Evolutionary conservation across 1,140 invertebrate genomes (phyloP), one percentile per base, ranked within the genome.

Genomic region (Ruditapes philippinarum): DNA sequence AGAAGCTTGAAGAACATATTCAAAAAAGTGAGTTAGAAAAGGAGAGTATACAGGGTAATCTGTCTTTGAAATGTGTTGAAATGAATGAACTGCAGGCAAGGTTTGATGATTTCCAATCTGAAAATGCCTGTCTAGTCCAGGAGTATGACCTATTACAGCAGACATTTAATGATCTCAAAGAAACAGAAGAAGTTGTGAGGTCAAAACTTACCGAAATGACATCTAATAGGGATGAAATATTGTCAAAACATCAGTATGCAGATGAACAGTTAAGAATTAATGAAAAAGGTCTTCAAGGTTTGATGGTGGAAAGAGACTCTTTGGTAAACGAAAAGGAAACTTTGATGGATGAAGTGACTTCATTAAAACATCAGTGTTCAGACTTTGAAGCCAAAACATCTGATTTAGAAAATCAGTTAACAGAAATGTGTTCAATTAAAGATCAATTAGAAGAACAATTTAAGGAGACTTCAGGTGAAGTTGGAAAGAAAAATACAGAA

Each of bases 151-250:
- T 86, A 31, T 65, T 86, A 17, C 84, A 86, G 38, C 84, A 86
- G 49, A 78, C 84, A 60, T 88, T 88, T 33, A 88, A 88, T 88
- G 85, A 88, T 62, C 54, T 88, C 28, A 88, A 88, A 45, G 76
- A 78, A 79, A 88, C 85, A 9, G 85, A 88, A 62, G 85, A 88
- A 78, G 85, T 88, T 36, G 85, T 88, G 19, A 62, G 85, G 36
- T 65, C 76, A n/a, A 88, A 88, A 80, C 31, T 88, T 11, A 65
- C 70, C 51, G 85, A 88, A 88, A 88, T 88, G 85, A 88, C 85
- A 51, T 12, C 62, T 14, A 17, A 33, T 42, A 49, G 84, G 65
- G 84, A 86, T 78, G 84, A 86, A 25, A 1, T 45, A 17, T 12
- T 33, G 0, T 12, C 33, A 51, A 49, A 78, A 38, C 19, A 40